These are phyloP conservation scores for Drosophila burlai DNA, from an alignment of 1,140 invertebrate genomes.

Conservation along the genomic window DNA sequence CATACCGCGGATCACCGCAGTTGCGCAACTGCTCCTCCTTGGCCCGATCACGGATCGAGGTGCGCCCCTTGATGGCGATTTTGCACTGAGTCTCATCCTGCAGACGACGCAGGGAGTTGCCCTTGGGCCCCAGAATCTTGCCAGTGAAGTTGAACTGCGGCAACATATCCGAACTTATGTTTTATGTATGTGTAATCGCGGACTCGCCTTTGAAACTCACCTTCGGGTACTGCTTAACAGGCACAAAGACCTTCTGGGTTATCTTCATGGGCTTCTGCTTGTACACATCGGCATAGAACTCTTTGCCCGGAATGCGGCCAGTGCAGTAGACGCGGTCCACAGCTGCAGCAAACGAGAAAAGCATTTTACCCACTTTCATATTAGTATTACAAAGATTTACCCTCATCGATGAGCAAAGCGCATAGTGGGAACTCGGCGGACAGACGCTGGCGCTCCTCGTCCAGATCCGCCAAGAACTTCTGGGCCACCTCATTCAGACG, in stretches of 20 bases:
- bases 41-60: slow-evolving; percentile 94
- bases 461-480: slow-evolving; percentile 75
- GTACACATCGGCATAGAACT: slow-evolving; percentile 81
- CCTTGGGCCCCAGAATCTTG: slow-evolving; percentile 96
- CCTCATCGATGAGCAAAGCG: slow-evolving; percentile 70
- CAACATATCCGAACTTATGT: neutral
- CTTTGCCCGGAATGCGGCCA: slow-evolving; percentile 77
- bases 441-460: slow-evolving; percentile 72
- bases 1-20: slow-evolving; percentile 94
- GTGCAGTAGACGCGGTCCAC: slow-evolving; percentile 77
- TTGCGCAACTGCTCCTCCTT: slow-evolving; percentile 95
- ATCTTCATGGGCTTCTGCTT: slow-evolving; percentile 91
- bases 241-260: slow-evolving; percentile 91
- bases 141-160: slow-evolving; percentile 96
- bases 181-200: neutral
- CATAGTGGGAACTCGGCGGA: slow-evolving; percentile 70
- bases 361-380: neutral
- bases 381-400: slow-evolving; percentile 30
- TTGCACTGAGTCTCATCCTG: slow-evolving; percentile 97
- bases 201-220: slow-evolving; percentile 85
- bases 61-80: slow-evolving; percentile 95
- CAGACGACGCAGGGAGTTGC: slow-evolving; percentile 93
- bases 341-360: slow-evolving; percentile 27
- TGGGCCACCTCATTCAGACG: slow-evolving; percentile 75
- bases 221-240: slow-evolving; percentile 93